phyloP scores from a whole-genome alignment of 2,797 vertebrate species.

The Coregonus suidteri region DNA sequence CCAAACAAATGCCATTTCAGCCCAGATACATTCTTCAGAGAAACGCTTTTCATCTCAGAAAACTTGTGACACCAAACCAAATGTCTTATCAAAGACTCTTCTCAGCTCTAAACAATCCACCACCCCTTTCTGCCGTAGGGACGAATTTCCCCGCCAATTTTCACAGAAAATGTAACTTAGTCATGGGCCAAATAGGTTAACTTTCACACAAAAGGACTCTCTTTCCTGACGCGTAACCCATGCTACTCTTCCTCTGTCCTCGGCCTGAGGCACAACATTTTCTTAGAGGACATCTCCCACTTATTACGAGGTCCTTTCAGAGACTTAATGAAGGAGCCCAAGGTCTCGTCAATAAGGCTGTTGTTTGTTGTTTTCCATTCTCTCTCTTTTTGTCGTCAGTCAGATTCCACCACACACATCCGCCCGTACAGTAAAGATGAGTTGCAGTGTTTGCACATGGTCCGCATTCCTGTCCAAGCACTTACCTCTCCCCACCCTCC shows the following conservation, averaged over 20 bases:
- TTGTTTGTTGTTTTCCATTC: conserved; percentile 1
- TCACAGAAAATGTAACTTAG: conserved; percentile 11
- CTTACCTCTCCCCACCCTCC: background rate
- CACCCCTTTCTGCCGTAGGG: background rate
- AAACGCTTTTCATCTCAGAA: conserved; percentile 22
- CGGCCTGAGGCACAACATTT: background rate
- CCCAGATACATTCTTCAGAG: conserved; percentile 19
- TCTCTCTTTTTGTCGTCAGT: conserved; percentile 10
- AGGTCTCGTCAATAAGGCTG: background rate
- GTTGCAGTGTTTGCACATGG: background rate
- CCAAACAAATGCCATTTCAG: conserved; percentile 7
- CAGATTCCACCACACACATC: background rate
- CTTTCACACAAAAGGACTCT: conserved; percentile 30
- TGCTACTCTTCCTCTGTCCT: conserved; percentile 14
- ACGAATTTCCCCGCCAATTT: conserved; percentile 35
- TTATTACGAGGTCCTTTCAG: background rate
- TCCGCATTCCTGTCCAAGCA: background rate
- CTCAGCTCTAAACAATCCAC: conserved; percentile 18
- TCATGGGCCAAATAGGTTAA: conserved; percentile 21
- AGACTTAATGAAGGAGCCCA: background rate
- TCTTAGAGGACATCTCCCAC: background rate
- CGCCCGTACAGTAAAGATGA: conserved; percentile 2
- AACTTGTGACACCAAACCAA: background rate
- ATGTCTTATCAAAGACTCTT: background rate
- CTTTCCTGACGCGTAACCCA: conserved; percentile 33